Evolutionary conservation across 2,888 invertebrate species (phyloP).

Genomic region (Agonopterix arenella): DNA sequence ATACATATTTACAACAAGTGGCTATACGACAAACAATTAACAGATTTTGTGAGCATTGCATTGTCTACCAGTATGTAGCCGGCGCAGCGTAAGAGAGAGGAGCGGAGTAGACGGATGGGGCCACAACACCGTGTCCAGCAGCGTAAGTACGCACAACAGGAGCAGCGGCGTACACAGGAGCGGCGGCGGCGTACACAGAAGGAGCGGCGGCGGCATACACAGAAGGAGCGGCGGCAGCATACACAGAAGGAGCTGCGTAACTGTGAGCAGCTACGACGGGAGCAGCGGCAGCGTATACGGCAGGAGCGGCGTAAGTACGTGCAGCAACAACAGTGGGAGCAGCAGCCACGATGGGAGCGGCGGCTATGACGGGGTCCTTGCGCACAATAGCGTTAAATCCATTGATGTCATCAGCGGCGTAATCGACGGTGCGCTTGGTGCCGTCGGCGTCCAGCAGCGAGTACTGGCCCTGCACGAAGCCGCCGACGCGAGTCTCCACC

Average conservation of each 20-base stretch:
- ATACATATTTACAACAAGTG: constrained; percentile 3
- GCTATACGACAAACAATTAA: not conserved
- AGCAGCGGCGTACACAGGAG: constrained; percentile 14
- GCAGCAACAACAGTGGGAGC: constrained; percentile 19
- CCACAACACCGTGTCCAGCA: constrained; percentile 49
- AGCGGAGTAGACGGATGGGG: constrained; percentile 13
- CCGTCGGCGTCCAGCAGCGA: constrained; percentile 74
- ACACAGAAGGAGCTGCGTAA: constrained; percentile 22
- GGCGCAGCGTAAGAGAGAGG: constrained; percentile 13
- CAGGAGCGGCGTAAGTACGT: constrained; percentile 18
- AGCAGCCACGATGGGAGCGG: constrained; percentile 44
- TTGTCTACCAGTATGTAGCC: constrained; percentile 21
- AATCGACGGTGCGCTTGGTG: constrained; percentile 74
- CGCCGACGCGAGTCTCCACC: constrained; percentile 71
- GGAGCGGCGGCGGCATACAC: constrained; percentile 13
- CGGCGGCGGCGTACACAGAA: constrained; percentile 8
- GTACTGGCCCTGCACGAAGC: constrained; percentile 73
- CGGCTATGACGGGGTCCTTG: constrained; percentile 61
- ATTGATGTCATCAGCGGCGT: constrained; percentile 73
- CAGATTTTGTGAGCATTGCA: not conserved
- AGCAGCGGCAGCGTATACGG: constrained; percentile 14
- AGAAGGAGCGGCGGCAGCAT: constrained; percentile 17
- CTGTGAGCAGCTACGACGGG: constrained; percentile 15
- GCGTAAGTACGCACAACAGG: constrained; percentile 12
- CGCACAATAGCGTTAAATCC: constrained; percentile 78